These are phyloP conservation scores for Spheniscus humboldti DNA, from an alignment of 2,797 vertebrate genomes.

Conservation along the genomic window DNA sequence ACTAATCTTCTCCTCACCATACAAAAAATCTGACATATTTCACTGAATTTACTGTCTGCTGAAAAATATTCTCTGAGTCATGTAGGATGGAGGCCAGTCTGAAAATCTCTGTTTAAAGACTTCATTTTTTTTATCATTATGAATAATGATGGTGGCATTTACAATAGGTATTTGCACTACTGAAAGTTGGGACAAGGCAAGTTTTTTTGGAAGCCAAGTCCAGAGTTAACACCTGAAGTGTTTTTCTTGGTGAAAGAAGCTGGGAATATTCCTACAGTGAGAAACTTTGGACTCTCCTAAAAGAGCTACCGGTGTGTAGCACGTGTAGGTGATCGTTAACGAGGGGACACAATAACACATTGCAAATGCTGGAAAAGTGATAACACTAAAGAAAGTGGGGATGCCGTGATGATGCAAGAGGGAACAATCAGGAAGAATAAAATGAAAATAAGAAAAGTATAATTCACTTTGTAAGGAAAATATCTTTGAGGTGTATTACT, in stretches of 20 bases:
- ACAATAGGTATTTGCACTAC: background rate
- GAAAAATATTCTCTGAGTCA: background rate
- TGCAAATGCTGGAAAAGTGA: background rate
- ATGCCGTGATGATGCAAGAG: background rate
- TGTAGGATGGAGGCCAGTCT: background rate
- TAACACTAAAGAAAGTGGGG: background rate
- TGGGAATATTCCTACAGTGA: background rate
- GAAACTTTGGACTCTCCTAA: background rate
- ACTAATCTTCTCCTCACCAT: background rate
- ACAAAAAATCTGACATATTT: background rate
- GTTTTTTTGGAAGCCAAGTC: background rate
- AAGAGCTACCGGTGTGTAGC: background rate
- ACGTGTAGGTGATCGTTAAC: background rate
- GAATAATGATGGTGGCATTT: background rate
- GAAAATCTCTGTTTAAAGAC: background rate
- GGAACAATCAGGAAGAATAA: background rate
- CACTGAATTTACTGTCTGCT: background rate
- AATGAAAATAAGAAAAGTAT: background rate
- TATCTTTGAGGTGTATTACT: background rate
- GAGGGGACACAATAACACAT: rapidly evolving
- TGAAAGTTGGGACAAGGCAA: background rate
- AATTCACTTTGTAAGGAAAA: background rate
- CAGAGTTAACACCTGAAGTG: background rate
- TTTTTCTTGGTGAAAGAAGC: background rate
- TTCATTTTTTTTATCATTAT: background rate